Evolutionary conservation across 2,888 invertebrate species (phyloP), one percentile per base, ranked within the genome.

Genomic region (Heteromurus nitidus): DNA sequence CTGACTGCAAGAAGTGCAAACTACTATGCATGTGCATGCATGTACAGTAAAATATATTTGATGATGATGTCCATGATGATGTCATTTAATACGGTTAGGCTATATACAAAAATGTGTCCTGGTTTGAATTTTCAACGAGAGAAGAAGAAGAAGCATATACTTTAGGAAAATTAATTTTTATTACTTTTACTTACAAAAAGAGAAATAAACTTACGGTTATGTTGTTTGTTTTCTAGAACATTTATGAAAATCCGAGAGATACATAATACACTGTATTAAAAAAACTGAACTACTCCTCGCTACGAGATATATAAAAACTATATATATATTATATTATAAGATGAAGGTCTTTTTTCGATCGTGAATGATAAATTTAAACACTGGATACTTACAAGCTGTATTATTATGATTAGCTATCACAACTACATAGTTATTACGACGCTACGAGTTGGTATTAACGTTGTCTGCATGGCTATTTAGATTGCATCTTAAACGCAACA

Each of bases 1-100:
- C 58, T 77, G 79, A 79, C 65, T 72, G 72, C 44, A 65, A 79
- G n/a, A n/a, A n/a, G 79, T 79, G 79, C 79, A 79, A 79, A 64
- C 64, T 67, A 58, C 22, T 76, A 28, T 47, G 26, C 26, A 26
- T 55, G 3, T 28, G 60, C 28, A 30, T 60, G 31, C 9, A 62
- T 62, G 24, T 64, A n/a, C n/a, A n/a, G 30, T 30, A 64, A 3
- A 5, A 24, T n/a, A n/a, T 30, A 60, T 30, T 18, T 26, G 55
- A 9, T 47, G 3, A 36, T n/a, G 5, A 53, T 53, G 22, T 20
- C 55, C 36, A 3, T 30, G 2, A 26, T 26, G 26, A 26, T 9
- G 28, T 13, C 16, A 58, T 24, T 58, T 11, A 3, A 58, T 58
- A 16, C n/a, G n/a, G n/a, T n/a, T n/a, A n/a, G n/a, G n/a, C n/a